Evolutionary conservation across 2,113 vertebrate genomes (phyloP), one percentile per base, ranked within the genome.

Genomic region (Tenrec ecaudatus): DNA sequence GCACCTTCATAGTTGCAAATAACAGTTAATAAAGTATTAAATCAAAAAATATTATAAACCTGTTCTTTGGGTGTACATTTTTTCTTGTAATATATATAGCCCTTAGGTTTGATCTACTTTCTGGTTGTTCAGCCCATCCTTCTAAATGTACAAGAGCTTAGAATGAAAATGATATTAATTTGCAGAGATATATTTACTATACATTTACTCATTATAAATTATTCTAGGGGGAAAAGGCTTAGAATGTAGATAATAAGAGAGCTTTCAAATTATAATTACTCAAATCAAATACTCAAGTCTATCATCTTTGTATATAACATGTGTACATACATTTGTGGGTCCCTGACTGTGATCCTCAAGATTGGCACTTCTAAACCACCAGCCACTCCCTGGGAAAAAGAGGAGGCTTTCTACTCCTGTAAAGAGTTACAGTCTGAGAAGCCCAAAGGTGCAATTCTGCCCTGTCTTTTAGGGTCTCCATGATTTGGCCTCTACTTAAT

Each of bases 31-130:
- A 22, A 62, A 19, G 6, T 62, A 62, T 71, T 86, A 15, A 69
- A 85, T 80, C 80, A 11, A 92, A 94, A 94, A 31, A 7, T 93
- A 23, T 53, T 25, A n/a, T 60, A 81, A 53, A 57, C 11, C 6
- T 92, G 4, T 11, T 12, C 73, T 87, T n/a, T 23, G 22, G 4
- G 66, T 60, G 4, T 27, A 9, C 40, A 40, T 40, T 73, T 86
- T 94, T 92, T 87, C 20, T 91, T 62, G 16, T n/a, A 43, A 9
- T 62, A n/a, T 29, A 12, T 82, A 15, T 1, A 73, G 0, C 68
- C 17, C 33, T 73, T 5, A 60, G 4, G 31, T 3, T 36, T 79
- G 1, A 43, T 27, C 17, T 25, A 22, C 1, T 15, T 88, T 47
- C n/a, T 3, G 7, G 12, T 53, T 53, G n/a, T 27, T 86, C n/a